These are phyloP conservation scores for chimpanzee (Pan troglodytes) DNA, from an alignment of 2,113 vertebrate species.

Conservation along the genomic window NHGRI_mPanTro3-v2.1_pri NC_072419.2:22513501-22514000, in stretches of 20 bases:
- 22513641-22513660: neutral
- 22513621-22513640: neutral
- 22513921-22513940: neutral
- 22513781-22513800: neutral
- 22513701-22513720: neutral
- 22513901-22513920: slow-evolving; percentile 11
- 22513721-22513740: neutral
- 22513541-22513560: neutral
- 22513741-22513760: neutral
- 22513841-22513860: neutral
- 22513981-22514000: neutral
- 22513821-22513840: slow-evolving; percentile 14
- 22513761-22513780: neutral
- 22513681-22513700: neutral
- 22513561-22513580: neutral
- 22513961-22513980: neutral
- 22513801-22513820: neutral
- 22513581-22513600: neutral
- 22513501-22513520: neutral
- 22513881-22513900: neutral
- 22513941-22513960: neutral
- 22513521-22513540: neutral
- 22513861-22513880: neutral
- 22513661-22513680: neutral
- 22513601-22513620: neutral